Evolutionary conservation across 2,797 vertebrate species (phyloP), one percentile per base, ranked within the genome.

Genomic region (Garrulus glandarius): DNA sequence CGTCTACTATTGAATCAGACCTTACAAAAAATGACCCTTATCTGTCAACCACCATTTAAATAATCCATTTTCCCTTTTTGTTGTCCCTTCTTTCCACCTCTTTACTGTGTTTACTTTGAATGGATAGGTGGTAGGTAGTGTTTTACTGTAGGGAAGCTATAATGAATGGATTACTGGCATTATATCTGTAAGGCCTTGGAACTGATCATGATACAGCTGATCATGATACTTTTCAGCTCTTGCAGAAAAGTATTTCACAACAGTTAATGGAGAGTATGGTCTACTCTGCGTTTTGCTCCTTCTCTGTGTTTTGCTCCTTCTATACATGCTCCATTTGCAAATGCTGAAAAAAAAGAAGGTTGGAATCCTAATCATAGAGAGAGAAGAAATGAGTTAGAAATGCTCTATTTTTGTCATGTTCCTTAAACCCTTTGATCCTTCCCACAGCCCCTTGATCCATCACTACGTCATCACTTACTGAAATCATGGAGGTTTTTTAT

Each of bases 351-450:
- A 78, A 53, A 50, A 37, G 3, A 34, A 53, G 5, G 9, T 60
- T 89, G 21, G 20, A 52, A 41, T 69, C 32, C 17, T 63, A 87
- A 70, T 68, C 44, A 52, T 32, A 55, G 46, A 44, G 34, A 94
- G 23, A 85, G 39, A 53, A 89, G 60, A 91, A 92, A 39, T 63
- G 15, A 81, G 53, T 71, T 71, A 57, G 59, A 96, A 86, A 78
- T 72, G 50, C 32, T 87, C 94, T 96, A 92, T 96, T 96, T 96
- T 77, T 93, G 91, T 92, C 82, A 21, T 93, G 60, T 91, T 91
- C 41, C 57, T 94, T 87, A 95, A 76, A 94, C 75, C 17, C 82
- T 95, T 92, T 95, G 95, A 92, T 96, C 87, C 92, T 95, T 96
- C 94, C 87, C 96, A 95, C 81, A 90, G 67, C 46, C 80, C 59